Conservation (phyloP, 2,113 vertebrate species). For the Bothrops jararaca region DNA sequence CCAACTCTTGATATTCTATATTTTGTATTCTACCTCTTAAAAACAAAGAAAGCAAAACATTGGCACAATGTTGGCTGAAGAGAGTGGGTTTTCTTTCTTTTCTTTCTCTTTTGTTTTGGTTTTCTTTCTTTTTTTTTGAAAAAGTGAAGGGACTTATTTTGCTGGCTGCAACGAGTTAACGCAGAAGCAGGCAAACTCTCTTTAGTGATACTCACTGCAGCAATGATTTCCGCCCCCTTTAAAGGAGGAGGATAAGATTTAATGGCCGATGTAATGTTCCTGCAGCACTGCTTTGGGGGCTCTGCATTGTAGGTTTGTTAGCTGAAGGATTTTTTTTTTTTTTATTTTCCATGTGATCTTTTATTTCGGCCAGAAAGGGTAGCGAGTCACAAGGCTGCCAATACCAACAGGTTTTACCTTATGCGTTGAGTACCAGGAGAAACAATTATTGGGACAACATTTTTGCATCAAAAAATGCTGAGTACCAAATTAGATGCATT, state of each 20-base stretch:
- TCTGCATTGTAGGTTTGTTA: not conserved
- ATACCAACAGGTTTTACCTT: no score
- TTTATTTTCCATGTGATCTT: no score
- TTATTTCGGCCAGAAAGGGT: no score
- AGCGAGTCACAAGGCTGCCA: no score
- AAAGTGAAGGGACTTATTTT: not conserved
- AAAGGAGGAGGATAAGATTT: not conserved
- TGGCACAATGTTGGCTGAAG: not conserved
- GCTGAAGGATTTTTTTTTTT: not conserved
- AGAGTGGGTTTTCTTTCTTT: not conserved
- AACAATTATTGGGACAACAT: no score
- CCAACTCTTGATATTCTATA: no score
- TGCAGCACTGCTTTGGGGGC: not conserved
- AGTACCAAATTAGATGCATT: no score
- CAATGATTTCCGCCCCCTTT: not conserved
- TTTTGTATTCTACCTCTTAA: no score
- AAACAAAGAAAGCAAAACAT: no score
- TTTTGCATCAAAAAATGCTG: no score
- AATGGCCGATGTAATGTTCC: not conserved
- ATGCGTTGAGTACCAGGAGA: no score
- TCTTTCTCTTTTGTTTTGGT: rapidly evolving
- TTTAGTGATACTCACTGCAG: not conserved
- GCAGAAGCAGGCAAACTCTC: not conserved
- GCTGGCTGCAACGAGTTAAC: not conserved
- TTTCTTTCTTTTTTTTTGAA: no score